Evolutionary conservation across 37 sponge, comb jelly and placozoan genomes (phyloP), one percentile per base, ranked within the genome.

Genomic region (Petrosia ficiformis): DNA sequence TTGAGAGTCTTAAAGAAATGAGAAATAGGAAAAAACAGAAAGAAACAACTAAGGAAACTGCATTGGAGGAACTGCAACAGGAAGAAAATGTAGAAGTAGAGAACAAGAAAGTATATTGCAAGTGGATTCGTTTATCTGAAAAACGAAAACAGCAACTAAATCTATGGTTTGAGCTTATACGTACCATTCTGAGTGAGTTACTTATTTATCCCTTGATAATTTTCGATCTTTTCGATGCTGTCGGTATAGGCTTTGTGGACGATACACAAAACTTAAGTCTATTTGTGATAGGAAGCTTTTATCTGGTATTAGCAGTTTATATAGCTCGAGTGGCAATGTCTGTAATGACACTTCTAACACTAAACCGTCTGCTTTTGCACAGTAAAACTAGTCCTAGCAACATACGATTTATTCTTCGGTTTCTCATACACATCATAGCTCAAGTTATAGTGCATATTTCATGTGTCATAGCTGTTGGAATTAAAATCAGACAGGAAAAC

Each of bases 401-500:
- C 24, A 59, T 40, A 16, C 2, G n/a, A 8, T 29, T 84, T 22
- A 37, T 84, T 29, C 30, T 37, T 24, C 36, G 41, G 32, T 84
- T 84, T 67, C 72, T 69, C 31, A 0, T 78, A 22, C 74, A 73
- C 38, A 39, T 63, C 6, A 1, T 84, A 0, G 54, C 61, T 33
- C 85, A 84, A 30, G 54, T 84, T 8, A 2, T 73, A 24, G 72
- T 65, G 2, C 85, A 84, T 54, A 24, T 72, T 1, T 21, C 67
- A 3, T 59, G 64, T 34, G 54, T 84, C 0, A 21, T 84, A 2
- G 63, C 59, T 29, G 59, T 84, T 32, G 78, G 44, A 0, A 57
- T 48, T 19, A 84, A 84, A 36, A 84, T 84, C 0, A n/a, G 48
- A 3, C 56, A 84, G 35, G 85, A 84, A 54, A 77, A 84, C 56